These are phyloP conservation scores for Psilopogon haemacephalus DNA, from an alignment of 2,113 vertebrate genomes.

Conservation along the genomic window DNA sequence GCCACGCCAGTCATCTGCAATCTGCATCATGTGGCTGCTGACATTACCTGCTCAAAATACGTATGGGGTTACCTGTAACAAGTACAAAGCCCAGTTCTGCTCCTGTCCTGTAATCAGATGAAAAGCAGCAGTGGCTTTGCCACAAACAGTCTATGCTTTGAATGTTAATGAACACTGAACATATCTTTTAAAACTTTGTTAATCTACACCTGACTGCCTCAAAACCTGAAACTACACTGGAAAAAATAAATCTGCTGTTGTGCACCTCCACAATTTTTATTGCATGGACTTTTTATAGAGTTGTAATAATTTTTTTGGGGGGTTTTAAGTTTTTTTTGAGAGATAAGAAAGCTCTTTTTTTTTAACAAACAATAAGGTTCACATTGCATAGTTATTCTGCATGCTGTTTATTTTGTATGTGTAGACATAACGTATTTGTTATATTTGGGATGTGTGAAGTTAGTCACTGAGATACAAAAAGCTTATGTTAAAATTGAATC, in stretches of 20 bases:
- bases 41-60: not conserved
- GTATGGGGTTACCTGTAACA: not conserved
- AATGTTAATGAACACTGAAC: not conserved
- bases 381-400: slow-evolving; percentile 14
- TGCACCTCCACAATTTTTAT: not conserved
- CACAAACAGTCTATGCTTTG: not conserved
- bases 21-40: not conserved
- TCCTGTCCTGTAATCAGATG: not conserved
- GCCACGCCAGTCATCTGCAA: not conserved
- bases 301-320: slow-evolving; percentile 32
- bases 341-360: slow-evolving; percentile 47
- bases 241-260: not conserved
- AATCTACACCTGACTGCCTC: not conserved
- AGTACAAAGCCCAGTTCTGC: not conserved
- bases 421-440: slow-evolving; percentile 40
- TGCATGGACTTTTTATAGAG: not conserved
- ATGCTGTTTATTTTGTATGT: slow-evolving; percentile 10
- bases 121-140: not conserved
- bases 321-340: not conserved
- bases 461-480: slow-evolving; percentile 43
- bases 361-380: slow-evolving; percentile 37
- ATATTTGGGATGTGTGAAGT: slow-evolving; percentile 45
- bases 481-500: slow-evolving; percentile 35
- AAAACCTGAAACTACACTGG: not conserved
- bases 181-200: not conserved